Evolutionary conservation across 2,113 vertebrate genomes (phyloP).

Genomic region (Calonectris borealis): DNA sequence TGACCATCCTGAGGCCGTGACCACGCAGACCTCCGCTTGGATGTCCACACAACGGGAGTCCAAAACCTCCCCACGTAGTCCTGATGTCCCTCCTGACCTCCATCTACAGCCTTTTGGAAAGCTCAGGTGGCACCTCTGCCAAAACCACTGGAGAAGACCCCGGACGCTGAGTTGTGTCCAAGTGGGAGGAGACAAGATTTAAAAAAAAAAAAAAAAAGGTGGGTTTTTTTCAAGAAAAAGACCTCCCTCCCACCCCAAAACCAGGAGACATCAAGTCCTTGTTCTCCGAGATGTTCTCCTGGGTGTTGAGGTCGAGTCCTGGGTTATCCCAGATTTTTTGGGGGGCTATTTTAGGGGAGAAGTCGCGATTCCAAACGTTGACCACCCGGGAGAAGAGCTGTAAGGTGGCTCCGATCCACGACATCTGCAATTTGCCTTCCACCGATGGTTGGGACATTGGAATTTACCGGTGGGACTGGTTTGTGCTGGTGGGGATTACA

Average conservation of each 20-base stretch:
- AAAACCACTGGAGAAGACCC: neutral
- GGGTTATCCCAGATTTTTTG: accelerated
- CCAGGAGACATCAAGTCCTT: neutral
- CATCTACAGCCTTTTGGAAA: neutral
- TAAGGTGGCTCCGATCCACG: neutral
- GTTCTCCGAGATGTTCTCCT: neutral
- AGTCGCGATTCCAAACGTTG: accelerated
- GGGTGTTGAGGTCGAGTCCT: accelerated
- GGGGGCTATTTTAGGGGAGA: neutral
- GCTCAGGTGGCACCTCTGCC: neutral
- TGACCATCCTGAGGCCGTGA: neutral
- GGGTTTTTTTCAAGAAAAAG: neutral
- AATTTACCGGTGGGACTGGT: neutral
- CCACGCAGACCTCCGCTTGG: neutral
- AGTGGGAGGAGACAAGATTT: neutral
- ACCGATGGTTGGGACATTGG: neutral
- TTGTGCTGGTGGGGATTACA: neutral
- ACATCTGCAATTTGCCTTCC: neutral
- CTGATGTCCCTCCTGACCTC: neutral
- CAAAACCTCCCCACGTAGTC: neutral
- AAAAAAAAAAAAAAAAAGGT: no score
- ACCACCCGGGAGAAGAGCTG: neutral
- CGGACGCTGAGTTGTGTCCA: neutral
- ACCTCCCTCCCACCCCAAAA: neutral
- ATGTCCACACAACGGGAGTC: neutral